phyloP scores from a whole-genome alignment of 2,113 vertebrate genomes.

The Sturnira hondurensis region DNA sequence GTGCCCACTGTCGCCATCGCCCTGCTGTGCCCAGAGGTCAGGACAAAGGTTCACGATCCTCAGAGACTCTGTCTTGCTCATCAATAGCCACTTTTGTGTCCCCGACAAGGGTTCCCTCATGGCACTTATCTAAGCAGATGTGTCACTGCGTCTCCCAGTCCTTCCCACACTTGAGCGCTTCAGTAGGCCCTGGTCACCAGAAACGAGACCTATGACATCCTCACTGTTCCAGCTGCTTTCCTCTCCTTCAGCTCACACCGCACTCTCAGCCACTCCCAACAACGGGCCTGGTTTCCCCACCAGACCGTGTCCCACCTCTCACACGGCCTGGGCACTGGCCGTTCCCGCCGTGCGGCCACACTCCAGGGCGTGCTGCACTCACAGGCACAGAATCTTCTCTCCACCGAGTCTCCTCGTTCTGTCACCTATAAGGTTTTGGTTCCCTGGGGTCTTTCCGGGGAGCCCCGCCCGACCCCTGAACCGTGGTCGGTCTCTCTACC shows the following conservation, averaged over 20 bases:
- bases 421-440: background rate
- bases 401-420: background rate
- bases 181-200: background rate
- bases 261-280: accelerated
- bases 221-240: background rate
- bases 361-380: background rate
- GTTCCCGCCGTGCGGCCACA: background rate
- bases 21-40: background rate
- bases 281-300: background rate
- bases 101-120: too few relatives aligned
- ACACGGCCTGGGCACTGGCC: background rate
- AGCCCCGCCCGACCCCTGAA: background rate
- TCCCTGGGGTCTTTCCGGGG: background rate
- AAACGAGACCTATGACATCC: background rate
- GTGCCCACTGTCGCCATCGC: background rate
- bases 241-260: accelerated
- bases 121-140: background rate
- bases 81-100: too few relatives aligned
- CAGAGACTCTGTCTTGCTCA: background rate
- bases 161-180: background rate
- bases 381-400: background rate
- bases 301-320: background rate
- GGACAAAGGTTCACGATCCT: accelerated
- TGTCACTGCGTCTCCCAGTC: background rate
- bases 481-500: background rate